Conservation (phyloP, 2,888 invertebrate genomes). For the Perithous albicinctus region DNA sequence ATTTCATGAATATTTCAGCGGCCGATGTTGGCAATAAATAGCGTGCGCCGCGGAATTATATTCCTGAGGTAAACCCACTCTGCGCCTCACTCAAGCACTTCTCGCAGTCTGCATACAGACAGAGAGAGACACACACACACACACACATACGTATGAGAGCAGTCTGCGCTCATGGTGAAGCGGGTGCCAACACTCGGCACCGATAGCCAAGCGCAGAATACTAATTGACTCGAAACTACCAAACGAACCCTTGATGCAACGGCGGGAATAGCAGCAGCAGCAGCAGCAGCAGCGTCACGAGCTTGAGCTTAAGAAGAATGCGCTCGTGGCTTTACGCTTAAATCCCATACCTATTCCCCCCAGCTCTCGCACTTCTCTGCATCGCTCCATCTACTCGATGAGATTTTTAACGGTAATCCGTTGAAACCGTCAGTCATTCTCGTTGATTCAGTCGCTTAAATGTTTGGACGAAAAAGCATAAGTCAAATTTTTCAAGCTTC, state of each 20-base stretch:
- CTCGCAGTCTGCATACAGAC: constrained; percentile 49
- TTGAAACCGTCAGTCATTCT: background rate
- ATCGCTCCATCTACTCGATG: constrained; percentile 1
- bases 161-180: background rate
- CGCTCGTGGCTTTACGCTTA: constrained; percentile 62
- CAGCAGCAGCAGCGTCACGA: background rate
- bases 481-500: background rate
- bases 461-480: background rate
- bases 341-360: background rate
- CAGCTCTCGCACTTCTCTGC: background rate
- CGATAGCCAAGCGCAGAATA: constrained; percentile 76
- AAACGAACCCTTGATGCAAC: constrained; percentile 64
- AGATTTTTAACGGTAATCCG: constrained; percentile 1
- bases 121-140: constrained; percentile 25
- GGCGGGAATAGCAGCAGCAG: background rate
- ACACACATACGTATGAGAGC: background rate
- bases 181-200: constrained; percentile 45
- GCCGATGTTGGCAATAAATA: constrained; percentile 81
- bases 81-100: constrained; percentile 46
- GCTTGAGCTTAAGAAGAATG: constrained; percentile 11
- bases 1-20: constrained; percentile 84
- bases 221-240: constrained; percentile 78
- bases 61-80: constrained; percentile 73
- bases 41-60: constrained; percentile 79
- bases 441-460: background rate